A percentile compares a stretch with the other conserved stretches of the same genome.
These are phyloP conservation scores for Eunapius fragilis DNA, from an alignment of 37 sponge, comb jelly and placozoan genomes.

Conservation along the genomic window DNA sequence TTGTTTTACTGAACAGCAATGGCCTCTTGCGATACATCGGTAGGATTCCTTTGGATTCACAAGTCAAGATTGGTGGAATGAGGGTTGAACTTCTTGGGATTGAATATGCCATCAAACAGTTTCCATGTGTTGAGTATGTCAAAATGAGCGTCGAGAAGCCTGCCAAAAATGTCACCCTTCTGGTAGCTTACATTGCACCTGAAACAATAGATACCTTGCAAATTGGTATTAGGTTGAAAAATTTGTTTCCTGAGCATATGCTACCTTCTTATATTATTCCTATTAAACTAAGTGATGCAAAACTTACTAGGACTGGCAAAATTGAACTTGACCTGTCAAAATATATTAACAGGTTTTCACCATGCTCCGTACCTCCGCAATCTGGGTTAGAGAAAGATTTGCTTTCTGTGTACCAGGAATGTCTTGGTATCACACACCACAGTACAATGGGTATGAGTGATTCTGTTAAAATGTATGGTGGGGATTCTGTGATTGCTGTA, in stretches of 20 bases:
- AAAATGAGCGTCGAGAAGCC: background rate
- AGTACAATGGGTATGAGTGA: background rate
- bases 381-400: background rate
- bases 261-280: background rate
- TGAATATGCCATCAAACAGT: background rate
- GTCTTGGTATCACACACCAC: background rate
- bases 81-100: conserved; percentile 1
- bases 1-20: background rate
- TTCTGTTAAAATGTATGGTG: background rate
- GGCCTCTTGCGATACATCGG: background rate
- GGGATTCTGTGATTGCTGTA: background rate
- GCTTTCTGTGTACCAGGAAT: background rate
- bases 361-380: background rate
- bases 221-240: background rate
- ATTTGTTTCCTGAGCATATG: background rate
- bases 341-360: background rate
- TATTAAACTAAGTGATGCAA: background rate
- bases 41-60: conserved; percentile 1
- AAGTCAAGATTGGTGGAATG: background rate
- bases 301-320: background rate
- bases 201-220: background rate
- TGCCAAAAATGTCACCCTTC: background rate
- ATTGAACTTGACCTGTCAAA: background rate
- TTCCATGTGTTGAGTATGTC: background rate
- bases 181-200: conserved; percentile 4